phyloP scores from a whole-genome alignment of 2,113 vertebrate species.

The Austrofundulus limnaeus region DNA sequence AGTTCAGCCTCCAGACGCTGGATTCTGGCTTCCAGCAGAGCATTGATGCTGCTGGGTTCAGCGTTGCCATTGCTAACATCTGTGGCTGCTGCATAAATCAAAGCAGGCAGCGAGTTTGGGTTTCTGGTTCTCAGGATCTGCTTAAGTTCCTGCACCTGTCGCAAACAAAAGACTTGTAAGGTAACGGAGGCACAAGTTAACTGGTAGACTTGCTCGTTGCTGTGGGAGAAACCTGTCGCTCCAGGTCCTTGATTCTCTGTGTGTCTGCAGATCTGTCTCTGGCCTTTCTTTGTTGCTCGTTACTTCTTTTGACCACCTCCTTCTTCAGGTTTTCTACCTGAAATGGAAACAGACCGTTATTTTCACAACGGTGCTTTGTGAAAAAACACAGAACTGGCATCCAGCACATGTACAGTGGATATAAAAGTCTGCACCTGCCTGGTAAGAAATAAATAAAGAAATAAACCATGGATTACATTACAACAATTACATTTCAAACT shows the following conservation, averaged over 20 bases:
- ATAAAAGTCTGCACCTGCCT: too few species aligned
- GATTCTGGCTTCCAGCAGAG: constrained; percentile 86
- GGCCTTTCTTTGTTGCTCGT: constrained; percentile 79
- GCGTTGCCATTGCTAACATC: too few species aligned
- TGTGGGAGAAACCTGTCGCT: constrained; percentile 81
- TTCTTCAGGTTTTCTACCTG: constrained; percentile 87
- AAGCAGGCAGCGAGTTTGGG: constrained; percentile 91
- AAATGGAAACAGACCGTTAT: neutral
- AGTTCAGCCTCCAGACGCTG: constrained; percentile 89
- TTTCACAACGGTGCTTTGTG: neutral
- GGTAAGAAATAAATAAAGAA: too few species aligned
- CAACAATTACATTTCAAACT: too few species aligned
- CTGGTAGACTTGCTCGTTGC: fast-evolving
- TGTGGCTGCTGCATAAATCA: constrained; percentile 88
- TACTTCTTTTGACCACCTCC: constrained; percentile 77
- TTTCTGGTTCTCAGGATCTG: constrained; percentile 85
- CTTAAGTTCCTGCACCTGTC: constrained; percentile 93
- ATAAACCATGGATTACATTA: too few species aligned
- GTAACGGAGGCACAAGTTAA: neutral
- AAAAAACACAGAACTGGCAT: neutral
- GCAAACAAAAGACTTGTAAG: neutral
- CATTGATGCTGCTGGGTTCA: constrained; percentile 51
- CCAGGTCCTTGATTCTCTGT: constrained; percentile 88
- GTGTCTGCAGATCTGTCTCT: constrained; percentile 82
- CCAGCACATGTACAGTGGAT: too few species aligned